Evolutionary conservation across 2,797 vertebrate species (phyloP), one percentile per base, ranked within the genome.

Genomic region (Periophthalmus magnuspinnatus): DNA sequence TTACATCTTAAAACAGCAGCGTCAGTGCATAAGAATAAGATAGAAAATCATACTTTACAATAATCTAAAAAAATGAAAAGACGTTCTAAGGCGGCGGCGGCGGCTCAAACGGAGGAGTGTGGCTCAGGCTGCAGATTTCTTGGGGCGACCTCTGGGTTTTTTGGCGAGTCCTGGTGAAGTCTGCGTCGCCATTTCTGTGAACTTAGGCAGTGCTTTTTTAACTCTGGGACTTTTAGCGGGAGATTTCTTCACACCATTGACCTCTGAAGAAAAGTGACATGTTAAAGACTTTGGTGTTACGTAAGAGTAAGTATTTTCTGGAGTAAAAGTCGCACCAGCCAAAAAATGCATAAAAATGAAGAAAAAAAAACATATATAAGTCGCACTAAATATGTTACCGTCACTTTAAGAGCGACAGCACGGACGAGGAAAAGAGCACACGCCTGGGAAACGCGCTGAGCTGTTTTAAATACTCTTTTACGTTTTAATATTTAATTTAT

Each of bases 81-180:
- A 69, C 74, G 58, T 34, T 36, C 0, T 50, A 33, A 32, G 10
- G 13, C n/a, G n/a, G n/a, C n/a, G n/a, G n/a, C 3, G 19, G 56
- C 0, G 22, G 28, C 28, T 7, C 10, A 32, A 34, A 57, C 0
- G 9, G 14, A 41, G 52, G 41, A 54, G 47, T 61, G 70, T 0
- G 41, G 56, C 54, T 86, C 65, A 90, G 3, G 74, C 1, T 5
- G 0, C 48, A 11, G 16, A 74, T 70, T 90, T 93, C 79, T 89
- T 91, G 62, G 82, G 14, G 56, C 89, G 82, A 54, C 81, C 77
- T 76, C 86, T 76, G 71, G 75, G 1, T 48, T 33, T 89, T 80
- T 50, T 68, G 41, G 34, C 75, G 0, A 80, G 72, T 56, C 76
- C 78, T 0, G 88, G 88, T 2, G 89, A 70, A 0, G 81, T 89